Evolutionary conservation across 2,113 vertebrate genomes (phyloP).

Genomic region (Corydoras sp.): DNA sequence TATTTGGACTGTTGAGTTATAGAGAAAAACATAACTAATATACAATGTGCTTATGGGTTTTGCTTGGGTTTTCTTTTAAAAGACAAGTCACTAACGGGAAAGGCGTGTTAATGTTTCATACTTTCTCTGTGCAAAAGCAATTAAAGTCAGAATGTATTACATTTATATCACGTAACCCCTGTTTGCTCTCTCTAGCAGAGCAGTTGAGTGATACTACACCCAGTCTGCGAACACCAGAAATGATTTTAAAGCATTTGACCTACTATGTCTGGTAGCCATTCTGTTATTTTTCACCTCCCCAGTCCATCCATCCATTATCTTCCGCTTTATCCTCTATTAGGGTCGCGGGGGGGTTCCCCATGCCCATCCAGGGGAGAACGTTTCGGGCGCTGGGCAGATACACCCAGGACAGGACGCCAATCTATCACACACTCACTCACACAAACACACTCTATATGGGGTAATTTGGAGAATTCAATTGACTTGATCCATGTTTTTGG

Average conservation of each 20-base stretch:
- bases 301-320: background rate
- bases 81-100: background rate
- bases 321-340: too few relatives aligned
- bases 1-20: too few relatives aligned
- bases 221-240: background rate
- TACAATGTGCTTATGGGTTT: too few relatives aligned
- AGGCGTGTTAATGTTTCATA: background rate
- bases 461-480: too few relatives aligned
- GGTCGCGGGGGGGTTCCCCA: too few relatives aligned
- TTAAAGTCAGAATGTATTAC: constrained; percentile 6
- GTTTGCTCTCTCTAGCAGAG: background rate
- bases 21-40: too few relatives aligned
- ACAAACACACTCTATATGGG: too few relatives aligned
- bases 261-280: constrained; percentile 8
- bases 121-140: background rate
- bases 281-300: constrained; percentile 13
- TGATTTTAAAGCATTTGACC: constrained; percentile 14
- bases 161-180: constrained; percentile 6
- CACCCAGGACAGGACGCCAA: too few relatives aligned
- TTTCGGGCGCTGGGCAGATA: too few relatives aligned
- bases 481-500: too few relatives aligned
- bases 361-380: too few relatives aligned
- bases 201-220: constrained; percentile 1
- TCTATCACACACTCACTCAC: too few relatives aligned
- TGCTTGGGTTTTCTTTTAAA: background rate